Conservation (phyloP, 2,113 vertebrate genomes). For the Quiscalus mexicanus region DNA sequence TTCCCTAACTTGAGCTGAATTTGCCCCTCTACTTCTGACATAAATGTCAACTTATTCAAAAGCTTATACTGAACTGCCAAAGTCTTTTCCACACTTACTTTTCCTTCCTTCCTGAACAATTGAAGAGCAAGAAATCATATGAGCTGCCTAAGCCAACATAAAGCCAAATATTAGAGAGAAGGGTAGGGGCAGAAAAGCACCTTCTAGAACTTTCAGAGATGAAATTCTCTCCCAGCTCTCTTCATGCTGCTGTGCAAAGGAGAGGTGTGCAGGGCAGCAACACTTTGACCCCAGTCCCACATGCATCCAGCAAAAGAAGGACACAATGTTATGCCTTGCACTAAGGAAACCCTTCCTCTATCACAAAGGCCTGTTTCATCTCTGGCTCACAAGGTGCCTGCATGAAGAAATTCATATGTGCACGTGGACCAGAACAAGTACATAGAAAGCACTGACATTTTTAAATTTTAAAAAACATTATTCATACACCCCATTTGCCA, state of each 20-base stretch:
- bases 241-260: background rate
- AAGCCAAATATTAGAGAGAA: background rate
- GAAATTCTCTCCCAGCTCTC: background rate
- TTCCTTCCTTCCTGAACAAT: background rate
- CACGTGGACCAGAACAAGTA: background rate
- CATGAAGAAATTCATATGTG: background rate
- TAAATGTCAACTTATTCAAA: background rate
- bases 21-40: background rate
- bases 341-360: background rate
- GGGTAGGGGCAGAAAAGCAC: rapidly evolving
- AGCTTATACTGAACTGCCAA: background rate
- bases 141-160: background rate
- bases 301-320: background rate
- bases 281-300: background rate
- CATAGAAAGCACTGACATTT: background rate
- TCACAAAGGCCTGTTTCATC: background rate
- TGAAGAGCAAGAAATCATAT: background rate
- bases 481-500: background rate
- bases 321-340: background rate
- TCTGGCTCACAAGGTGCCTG: background rate
- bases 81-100: background rate
- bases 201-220: background rate
- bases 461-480: background rate
- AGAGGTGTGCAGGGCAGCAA: background rate
- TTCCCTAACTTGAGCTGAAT: background rate